Base-by-base conservation (phyloP, 2,113 vertebrate genomes). In the Neofelis nebulosa region DNA sequence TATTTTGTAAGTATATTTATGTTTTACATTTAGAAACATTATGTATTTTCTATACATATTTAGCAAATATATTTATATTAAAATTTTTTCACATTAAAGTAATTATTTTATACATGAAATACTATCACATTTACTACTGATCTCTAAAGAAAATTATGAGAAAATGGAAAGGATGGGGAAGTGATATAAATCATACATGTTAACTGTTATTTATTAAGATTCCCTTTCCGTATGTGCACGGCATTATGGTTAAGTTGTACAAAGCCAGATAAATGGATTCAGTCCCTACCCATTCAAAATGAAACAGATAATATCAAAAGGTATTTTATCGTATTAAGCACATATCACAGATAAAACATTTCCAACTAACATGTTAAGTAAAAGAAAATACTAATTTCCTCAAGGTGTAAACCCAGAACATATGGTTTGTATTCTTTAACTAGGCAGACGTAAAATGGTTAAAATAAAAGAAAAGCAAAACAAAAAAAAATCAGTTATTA, bases 301-400 rank as follows among this genome's bases (percentile, higher is more conserved):
- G 71, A 81, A 84, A 96, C 45, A 66, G 38, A 15, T 5, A 73
- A 63, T 15, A 80, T 38, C 3, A 78, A 41, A 45, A 69, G 33
- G 88, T 27, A 33, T 38, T 73, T 82, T 69, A 55, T 1, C 8
- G 3, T 55, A 79, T 65, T 68, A 91, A 66, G 86, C 15, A 95
- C 25, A 76, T 57, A 65, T 3, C 23, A 71, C 50, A 88, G 36
- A 78, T 11, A 45, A 85, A 90, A 93, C n/a, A 91, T 66, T 94
- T 85, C 78, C n/a, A 93, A 41, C 21, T 52, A 87, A 57, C 5
- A 66, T 66, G 25, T 63, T 80, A 66, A 63, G 25, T 23, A 82
- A 69, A 73, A 52, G 38, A 88, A 90, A 97, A 91, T 48, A 78
- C 15, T 63, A 87, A 48, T 79, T 89, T 68, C 29, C 27, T 97